These are phyloP conservation scores for Petrocephalus sullivani DNA, from an alignment of 2,797 vertebrate genomes.

Conservation along the genomic window DNA sequence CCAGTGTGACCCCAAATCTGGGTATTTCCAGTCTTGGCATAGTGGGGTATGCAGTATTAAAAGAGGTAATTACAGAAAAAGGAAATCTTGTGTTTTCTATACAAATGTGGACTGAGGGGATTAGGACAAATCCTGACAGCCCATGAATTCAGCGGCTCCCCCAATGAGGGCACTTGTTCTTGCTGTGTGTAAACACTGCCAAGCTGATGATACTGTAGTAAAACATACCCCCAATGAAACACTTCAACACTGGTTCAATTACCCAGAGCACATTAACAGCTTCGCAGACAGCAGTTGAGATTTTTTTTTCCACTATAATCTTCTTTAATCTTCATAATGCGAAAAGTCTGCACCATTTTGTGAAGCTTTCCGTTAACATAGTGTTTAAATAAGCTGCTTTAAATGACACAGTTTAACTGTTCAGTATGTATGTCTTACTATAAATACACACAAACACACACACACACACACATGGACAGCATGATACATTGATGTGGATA, in stretches of 20 bases:
- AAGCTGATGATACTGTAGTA: conserved; percentile 68
- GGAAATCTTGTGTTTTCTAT: conserved; percentile 69
- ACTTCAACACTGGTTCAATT: conserved; percentile 64
- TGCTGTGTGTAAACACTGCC: conserved; percentile 74
- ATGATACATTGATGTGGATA: not conserved
- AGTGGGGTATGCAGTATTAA: conserved; percentile 57
- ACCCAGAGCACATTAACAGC: conserved; percentile 68
- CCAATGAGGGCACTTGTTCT: conserved; percentile 71
- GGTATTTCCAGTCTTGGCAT: conserved; percentile 65
- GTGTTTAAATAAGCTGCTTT: conserved; percentile 33
- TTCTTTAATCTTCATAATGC: conserved; percentile 49
- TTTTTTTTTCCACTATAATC: conserved; percentile 24
- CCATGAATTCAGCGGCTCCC: conserved; percentile 60
- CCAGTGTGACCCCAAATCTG: conserved; percentile 61
- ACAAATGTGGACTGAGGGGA: conserved; percentile 55
- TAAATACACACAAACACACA: not conserved
- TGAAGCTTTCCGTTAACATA: conserved; percentile 24
- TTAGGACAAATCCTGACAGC: conserved; percentile 69
- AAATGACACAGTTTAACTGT: conserved; percentile 20
- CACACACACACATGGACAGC: not conserved
- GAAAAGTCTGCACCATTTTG: conserved; percentile 34
- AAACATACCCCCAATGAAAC: conserved; percentile 70
- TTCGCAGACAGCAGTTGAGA: conserved; percentile 53
- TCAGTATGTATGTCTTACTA: not conserved
- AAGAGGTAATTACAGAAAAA: conserved; percentile 72